Evolutionary conservation across 2,113 vertebrate genomes (phyloP).

Genomic region (Orycteropus afer): DNA sequence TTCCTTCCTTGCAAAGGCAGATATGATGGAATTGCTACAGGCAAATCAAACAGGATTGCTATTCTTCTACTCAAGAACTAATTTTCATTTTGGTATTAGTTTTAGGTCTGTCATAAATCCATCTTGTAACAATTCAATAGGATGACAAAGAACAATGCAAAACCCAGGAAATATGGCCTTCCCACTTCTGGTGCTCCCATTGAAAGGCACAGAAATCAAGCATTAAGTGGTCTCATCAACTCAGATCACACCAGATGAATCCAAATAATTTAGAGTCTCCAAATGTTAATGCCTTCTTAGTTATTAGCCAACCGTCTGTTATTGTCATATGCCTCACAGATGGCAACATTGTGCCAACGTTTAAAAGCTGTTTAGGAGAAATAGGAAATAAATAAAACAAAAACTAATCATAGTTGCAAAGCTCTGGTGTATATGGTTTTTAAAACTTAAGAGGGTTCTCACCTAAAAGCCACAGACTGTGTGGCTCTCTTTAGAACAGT

Average conservation of each 20-base stretch:
- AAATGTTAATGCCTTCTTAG: constrained; percentile 50
- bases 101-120: constrained; percentile 83
- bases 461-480: background rate
- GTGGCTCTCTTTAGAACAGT: background rate
- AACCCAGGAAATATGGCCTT: background rate
- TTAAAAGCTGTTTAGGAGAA: constrained; percentile 44
- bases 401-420: constrained; percentile 47
- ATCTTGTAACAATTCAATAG: constrained; percentile 78
- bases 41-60: constrained; percentile 81
- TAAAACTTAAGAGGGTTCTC: background rate
- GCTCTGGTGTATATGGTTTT: background rate
- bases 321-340: constrained; percentile 66
- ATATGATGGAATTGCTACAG: constrained; percentile 78
- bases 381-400: constrained; percentile 57
- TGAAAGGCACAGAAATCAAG: constrained; percentile 47
- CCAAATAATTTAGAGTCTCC: constrained; percentile 50
- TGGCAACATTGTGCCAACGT: constrained; percentile 39
- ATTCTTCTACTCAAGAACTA: constrained; percentile 76
- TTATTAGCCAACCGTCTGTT: constrained; percentile 58
- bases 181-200: background rate
- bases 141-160: constrained; percentile 55
- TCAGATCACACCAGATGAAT: constrained; percentile 37
- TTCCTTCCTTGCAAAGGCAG: constrained; percentile 79
- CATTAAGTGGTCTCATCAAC: constrained; percentile 46
- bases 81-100: constrained; percentile 82